Conservation (phyloP, 2,888 invertebrate genomes). For the Monoplex corrugatus region DNA sequence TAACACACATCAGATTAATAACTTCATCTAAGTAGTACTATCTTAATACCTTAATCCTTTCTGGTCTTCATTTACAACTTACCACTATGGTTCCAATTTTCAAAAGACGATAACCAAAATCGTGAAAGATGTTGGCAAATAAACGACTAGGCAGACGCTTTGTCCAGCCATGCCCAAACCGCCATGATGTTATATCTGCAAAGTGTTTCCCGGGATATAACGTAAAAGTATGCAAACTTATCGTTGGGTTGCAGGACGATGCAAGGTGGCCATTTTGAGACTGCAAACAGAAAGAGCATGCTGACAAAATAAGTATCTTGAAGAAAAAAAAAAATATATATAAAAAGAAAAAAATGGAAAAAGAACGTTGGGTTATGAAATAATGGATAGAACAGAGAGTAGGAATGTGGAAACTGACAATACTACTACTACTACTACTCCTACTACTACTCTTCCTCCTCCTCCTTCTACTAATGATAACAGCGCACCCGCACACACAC, state of each 20-base stretch:
- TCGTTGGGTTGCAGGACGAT: not conserved
- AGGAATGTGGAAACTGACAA: no score
- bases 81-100: constrained; percentile 47
- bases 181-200: not conserved
- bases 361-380: not conserved
- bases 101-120: constrained; percentile 48
- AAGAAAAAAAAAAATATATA: not conserved
- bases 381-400: no score
- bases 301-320: not conserved
- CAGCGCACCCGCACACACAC: not conserved
- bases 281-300: not conserved
- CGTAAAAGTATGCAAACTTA: not conserved
- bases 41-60: no score
- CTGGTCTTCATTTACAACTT: not conserved
- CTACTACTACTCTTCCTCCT: no score
- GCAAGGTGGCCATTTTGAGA: not conserved
- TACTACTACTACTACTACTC: no score
- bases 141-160: not conserved
- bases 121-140: constrained; percentile 50
- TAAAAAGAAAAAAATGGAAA: not conserved
- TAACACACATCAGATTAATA: not conserved
- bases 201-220: not conserved
- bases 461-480: no score
- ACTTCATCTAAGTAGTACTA: not conserved
- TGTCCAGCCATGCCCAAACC: not conserved